Percentiles rank a stretch among this genome's conserved stretches.
These are phyloP conservation scores for Pholis gunnellus DNA, from an alignment of 2,113 vertebrate genomes.

Conservation along the genomic window DNA sequence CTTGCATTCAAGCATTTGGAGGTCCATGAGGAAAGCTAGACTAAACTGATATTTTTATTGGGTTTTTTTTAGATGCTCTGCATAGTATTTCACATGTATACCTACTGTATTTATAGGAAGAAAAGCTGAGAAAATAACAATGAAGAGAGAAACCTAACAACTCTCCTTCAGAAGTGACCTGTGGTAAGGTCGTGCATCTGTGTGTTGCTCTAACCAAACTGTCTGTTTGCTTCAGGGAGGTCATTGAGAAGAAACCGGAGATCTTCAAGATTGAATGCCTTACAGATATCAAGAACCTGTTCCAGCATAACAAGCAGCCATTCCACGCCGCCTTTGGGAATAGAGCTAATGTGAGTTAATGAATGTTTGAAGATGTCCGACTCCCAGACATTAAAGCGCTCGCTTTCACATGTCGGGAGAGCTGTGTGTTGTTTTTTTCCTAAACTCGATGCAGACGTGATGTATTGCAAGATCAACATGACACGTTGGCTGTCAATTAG, in stretches of 20 bases:
- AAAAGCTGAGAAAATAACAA: not conserved
- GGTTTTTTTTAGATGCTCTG: not conserved
- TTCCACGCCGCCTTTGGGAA: constrained; percentile 99
- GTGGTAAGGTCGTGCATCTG: not conserved
- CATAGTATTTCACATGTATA: not conserved
- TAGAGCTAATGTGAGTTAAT: constrained; percentile 89
- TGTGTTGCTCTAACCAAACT: constrained; percentile 34
- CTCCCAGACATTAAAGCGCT: constrained; percentile 42
- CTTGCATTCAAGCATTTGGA: not conserved
- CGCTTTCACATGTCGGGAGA: constrained; percentile 12
- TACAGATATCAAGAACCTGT: constrained; percentile 98
- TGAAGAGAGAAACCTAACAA: not conserved
- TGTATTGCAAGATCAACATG: constrained; percentile 20
- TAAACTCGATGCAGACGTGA: constrained; percentile 26
- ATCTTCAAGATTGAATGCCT: constrained; percentile 99
- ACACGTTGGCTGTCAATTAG: constrained; percentile 43
- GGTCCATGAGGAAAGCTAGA: not conserved
- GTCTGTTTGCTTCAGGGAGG: constrained; percentile 87
- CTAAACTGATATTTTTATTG: not conserved
- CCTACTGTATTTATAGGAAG: not conserved
- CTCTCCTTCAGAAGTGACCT: constrained; percentile 2
- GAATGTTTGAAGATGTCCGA: constrained; percentile 61
- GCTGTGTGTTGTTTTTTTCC: constrained; percentile 16
- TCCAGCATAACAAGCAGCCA: constrained; percentile 91
- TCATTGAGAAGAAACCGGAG: constrained; percentile 99